Evolutionary conservation across 2,888 invertebrate genomes (phyloP).

Genomic region (Idaea biselata): DNA sequence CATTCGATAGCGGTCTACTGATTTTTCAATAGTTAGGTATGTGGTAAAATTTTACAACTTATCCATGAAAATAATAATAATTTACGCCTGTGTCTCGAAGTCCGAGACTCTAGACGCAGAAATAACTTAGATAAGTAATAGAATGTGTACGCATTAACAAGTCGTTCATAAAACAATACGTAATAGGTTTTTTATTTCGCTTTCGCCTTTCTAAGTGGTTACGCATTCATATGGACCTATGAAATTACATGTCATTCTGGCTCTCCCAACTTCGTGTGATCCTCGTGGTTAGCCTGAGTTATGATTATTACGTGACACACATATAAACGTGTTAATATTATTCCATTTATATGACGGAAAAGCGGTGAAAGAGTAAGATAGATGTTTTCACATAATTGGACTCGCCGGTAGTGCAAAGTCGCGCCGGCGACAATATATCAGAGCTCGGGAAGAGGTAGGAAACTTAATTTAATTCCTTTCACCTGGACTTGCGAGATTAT

Average conservation of each 20-base stretch:
- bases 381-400: not conserved
- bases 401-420: not conserved
- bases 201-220: not conserved
- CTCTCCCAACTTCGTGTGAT: slow-evolving; percentile 20
- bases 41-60: too few species aligned
- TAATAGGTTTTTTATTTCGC: not conserved
- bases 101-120: too few species aligned
- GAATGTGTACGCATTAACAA: not conserved
- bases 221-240: slow-evolving; percentile 16
- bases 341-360: not conserved
- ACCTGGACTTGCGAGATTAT: not conserved
- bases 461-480: not conserved
- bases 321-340: not conserved
- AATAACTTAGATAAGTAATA: too few species aligned
- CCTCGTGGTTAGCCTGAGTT: slow-evolving; percentile 26
- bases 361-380: not conserved
- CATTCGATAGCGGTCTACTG: too few species aligned
- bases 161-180: not conserved
- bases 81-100: too few species aligned
- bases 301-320: slow-evolving; percentile 26
- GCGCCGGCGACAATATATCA: not conserved
- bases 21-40: too few species aligned
- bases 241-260: slow-evolving; percentile 27
- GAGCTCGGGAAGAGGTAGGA: not conserved
- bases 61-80: too few species aligned